These are phyloP conservation scores for Apteryx mantelli DNA, from an alignment of 2,113 vertebrate genomes.

Conservation along the genomic window DNA sequence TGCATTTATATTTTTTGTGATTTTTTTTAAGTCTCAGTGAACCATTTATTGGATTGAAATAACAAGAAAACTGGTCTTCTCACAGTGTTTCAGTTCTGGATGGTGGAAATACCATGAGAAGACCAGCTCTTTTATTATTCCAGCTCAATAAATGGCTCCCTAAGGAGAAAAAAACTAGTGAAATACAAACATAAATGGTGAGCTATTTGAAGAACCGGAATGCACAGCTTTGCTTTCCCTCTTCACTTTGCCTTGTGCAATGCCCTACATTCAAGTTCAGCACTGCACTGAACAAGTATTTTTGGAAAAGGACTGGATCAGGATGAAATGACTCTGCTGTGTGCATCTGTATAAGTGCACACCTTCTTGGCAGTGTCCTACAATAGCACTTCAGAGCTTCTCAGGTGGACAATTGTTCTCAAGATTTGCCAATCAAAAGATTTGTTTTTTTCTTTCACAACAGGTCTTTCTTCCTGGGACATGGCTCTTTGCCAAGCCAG, in stretches of 20 bases:
- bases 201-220: background rate
- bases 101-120: background rate
- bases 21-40: background rate
- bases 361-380: background rate
- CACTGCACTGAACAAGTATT: background rate
- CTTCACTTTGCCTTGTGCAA: background rate
- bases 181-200: slow-evolving; percentile 1
- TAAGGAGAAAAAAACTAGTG: background rate
- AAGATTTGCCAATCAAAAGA: background rate
- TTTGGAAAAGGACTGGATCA: background rate
- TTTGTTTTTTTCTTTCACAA: background rate
- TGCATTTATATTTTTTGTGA: background rate
- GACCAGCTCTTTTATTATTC: background rate
- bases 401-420: background rate
- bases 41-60: background rate
- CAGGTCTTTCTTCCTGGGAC: background rate
- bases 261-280: background rate
- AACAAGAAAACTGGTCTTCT: background rate
- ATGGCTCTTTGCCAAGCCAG: background rate
- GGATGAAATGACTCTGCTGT: background rate
- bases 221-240: background rate
- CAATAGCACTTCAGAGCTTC: background rate
- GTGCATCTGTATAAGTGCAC: accelerated
- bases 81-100: background rate
- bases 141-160: background rate